phyloP scores from a whole-genome alignment of 2,113 vertebrate species.

The Riparia riparia region DNA sequence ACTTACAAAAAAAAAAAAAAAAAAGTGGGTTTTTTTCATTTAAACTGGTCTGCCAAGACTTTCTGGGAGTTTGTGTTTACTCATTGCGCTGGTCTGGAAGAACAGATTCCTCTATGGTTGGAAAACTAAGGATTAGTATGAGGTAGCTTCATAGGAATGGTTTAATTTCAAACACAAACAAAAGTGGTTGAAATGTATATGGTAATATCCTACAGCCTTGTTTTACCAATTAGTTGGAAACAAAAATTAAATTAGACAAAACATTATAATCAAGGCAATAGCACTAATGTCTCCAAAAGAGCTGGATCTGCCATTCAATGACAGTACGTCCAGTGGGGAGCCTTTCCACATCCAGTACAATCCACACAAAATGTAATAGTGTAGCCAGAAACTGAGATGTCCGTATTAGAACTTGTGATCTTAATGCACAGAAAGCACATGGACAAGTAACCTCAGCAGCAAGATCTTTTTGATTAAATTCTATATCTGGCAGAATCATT shows the following conservation, averaged over 20 bases:
- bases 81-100: neutral
- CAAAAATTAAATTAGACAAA: neutral
- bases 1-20: too few species aligned
- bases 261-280: neutral
- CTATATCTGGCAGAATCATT: neutral
- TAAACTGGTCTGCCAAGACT: neutral
- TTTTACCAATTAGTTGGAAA: neutral
- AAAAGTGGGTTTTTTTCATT: neutral
- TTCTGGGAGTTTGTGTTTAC: neutral
- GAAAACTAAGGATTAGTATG: neutral
- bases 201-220: neutral
- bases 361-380: neutral
- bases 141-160: neutral
- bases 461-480: conserved; percentile 16
- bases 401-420: neutral
- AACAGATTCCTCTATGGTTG: neutral
- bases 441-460: neutral
- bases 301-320: neutral
- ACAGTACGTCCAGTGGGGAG: neutral
- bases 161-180: neutral
- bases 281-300: neutral
- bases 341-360: neutral
- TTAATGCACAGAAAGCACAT: neutral
- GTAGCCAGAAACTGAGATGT: neutral
- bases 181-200: neutral